These are phyloP conservation scores for Phania funesta DNA, from an alignment of 2,888 invertebrate genomes.

Conservation along the genomic window DNA sequence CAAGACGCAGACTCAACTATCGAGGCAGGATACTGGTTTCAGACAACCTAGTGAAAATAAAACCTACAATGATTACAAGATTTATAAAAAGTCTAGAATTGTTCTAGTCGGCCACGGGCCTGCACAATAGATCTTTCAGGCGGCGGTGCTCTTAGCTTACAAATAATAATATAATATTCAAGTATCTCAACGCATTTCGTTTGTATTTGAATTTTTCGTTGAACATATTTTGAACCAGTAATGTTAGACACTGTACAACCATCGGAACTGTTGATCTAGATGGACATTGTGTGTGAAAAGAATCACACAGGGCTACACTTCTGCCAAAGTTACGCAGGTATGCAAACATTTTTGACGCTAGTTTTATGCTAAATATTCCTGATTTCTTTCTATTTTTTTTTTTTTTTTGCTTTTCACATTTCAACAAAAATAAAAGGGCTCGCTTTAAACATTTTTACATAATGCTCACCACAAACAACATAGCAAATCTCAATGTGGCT, in stretches of 20 bases:
- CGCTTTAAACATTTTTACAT: constrained; percentile 60
- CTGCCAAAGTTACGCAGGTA: background rate
- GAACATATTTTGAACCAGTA: background rate
- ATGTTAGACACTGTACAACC: background rate
- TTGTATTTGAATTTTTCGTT: background rate
- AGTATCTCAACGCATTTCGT: too few species aligned
- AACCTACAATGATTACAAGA: too few species aligned
- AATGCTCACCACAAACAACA: constrained; percentile 66
- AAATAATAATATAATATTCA: too few species aligned
- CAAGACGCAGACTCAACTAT: too few species aligned
- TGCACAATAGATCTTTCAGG: too few species aligned
- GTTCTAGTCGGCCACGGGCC: too few species aligned
- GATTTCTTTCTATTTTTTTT: constrained; percentile 32
- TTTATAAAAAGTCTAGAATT: too few species aligned
- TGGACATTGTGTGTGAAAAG: background rate
- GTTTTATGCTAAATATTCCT: constrained; percentile 52
- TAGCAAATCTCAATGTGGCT: constrained; percentile 66
- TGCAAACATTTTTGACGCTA: constrained; percentile 45
- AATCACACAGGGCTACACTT: background rate
- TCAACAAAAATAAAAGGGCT: constrained; percentile 26
- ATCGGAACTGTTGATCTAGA: constrained; percentile 8
- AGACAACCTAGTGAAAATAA: too few species aligned
- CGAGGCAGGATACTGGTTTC: too few species aligned
- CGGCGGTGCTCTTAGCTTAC: too few species aligned
- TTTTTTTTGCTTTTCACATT: constrained; percentile 17